Percentiles rank a stretch among this genome's conserved stretches.
These are phyloP conservation scores for Chionomys nivalis DNA, from an alignment of 2,113 vertebrate genomes.

Conservation along the genomic window DNA sequence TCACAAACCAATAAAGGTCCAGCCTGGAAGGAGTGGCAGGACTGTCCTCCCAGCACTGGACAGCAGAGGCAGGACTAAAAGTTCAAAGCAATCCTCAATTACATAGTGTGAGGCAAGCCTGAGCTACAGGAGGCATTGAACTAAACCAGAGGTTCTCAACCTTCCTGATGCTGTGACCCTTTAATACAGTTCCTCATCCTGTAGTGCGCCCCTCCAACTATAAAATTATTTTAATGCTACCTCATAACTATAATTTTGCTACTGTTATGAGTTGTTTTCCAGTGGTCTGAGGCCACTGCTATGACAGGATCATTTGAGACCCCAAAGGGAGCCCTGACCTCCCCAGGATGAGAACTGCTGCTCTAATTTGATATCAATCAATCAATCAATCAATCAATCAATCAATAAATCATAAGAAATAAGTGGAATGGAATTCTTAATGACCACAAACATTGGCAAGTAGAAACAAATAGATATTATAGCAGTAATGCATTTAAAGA, in stretches of 20 bases:
- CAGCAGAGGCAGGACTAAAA: background rate
- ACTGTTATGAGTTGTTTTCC: background rate
- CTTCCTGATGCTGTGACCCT: background rate
- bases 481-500: background rate
- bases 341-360: background rate
- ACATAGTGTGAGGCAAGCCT: background rate
- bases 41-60: background rate
- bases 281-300: background rate
- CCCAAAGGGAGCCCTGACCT: background rate
- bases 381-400: background rate
- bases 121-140: background rate
- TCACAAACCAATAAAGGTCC: background rate
- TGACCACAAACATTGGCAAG: background rate
- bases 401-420: background rate
- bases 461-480: background rate
- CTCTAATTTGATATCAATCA: background rate
- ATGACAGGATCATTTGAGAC: background rate
- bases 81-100: background rate
- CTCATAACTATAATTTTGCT: background rate
- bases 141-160: background rate
- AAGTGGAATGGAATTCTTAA: background rate
- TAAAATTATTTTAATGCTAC: background rate
- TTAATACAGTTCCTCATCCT: background rate
- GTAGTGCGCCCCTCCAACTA: background rate
- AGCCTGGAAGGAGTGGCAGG: background rate